Evolutionary conservation across 2,797 vertebrate genomes (phyloP).

Genomic region (Xerus rutilus): DNA sequence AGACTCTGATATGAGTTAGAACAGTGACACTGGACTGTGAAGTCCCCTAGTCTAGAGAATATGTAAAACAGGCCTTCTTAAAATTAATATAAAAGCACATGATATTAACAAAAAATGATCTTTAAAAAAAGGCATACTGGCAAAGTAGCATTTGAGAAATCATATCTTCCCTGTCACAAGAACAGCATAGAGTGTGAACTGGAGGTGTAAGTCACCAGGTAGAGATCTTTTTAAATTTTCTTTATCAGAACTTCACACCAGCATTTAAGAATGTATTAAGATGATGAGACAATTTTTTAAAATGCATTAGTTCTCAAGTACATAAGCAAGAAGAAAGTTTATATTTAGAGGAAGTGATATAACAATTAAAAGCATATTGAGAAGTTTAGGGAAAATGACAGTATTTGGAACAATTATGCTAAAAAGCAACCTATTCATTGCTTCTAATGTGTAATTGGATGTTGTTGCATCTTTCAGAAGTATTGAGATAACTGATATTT

Average conservation of each 20-base stretch:
- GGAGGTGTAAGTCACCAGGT: constrained; percentile 26
- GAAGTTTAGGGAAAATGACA: background rate
- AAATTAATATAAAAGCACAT: background rate
- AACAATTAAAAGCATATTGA: background rate
- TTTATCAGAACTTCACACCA: background rate
- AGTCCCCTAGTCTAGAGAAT: background rate
- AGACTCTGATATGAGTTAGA: background rate
- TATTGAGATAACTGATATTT: background rate
- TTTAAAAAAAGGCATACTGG: background rate
- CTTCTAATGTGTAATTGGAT: background rate
- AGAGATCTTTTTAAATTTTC: background rate
- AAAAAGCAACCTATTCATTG: background rate
- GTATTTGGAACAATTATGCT: background rate
- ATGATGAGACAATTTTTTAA: background rate
- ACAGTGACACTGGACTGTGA: background rate
- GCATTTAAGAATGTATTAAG: constrained; percentile 1
- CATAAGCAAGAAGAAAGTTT: background rate
- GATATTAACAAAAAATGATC: background rate
- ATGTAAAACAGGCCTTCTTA: too few species aligned
- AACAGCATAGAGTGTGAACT: background rate
- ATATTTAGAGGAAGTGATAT: background rate
- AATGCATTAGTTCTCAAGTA: background rate
- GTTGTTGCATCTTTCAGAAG: background rate
- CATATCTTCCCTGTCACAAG: constrained; percentile 22
- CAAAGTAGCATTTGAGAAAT: background rate